Conservation (phyloP, 2,113 vertebrate species). For the Vidua macroura region DNA sequence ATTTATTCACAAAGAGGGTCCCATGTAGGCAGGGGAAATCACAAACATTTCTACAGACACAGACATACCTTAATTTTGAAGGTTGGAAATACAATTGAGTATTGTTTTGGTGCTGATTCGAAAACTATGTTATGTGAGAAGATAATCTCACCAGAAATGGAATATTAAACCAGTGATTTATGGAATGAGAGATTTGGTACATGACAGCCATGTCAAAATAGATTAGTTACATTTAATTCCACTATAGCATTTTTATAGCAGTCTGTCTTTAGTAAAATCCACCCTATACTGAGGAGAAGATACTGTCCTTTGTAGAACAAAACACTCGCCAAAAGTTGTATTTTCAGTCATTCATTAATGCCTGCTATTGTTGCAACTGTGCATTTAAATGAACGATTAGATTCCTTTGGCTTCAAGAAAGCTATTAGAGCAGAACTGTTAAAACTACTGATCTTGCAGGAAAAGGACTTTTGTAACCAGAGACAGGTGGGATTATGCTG, state of each 20-base stretch:
- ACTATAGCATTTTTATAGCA: not conserved
- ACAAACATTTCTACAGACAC: not conserved
- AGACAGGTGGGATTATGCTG: not conserved
- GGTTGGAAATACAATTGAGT: not conserved
- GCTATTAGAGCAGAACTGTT: not conserved
- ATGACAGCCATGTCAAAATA: not conserved
- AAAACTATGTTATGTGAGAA: not conserved
- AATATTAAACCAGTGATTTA: not conserved
- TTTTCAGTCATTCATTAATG: not conserved
- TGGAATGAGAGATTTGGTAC: not conserved
- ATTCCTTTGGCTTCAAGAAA: not conserved
- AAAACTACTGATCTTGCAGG: not conserved
- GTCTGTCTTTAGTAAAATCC: not conserved
- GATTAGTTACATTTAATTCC: not conserved
- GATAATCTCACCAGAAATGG: not conserved
- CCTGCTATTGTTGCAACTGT: not conserved
- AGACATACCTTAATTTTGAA: not conserved
- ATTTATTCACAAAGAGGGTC: not conserved
- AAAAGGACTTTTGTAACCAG: not conserved
- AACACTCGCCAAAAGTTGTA: not conserved
- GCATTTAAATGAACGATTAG: not conserved
- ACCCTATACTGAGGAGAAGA: not conserved
- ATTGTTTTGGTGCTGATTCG: not conserved
- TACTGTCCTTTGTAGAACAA: not conserved
- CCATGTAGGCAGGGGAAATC: not conserved